These are phyloP conservation scores for Lethocerus indicus DNA, from an alignment of 1,140 invertebrate species.

Conservation along the genomic window DNA sequence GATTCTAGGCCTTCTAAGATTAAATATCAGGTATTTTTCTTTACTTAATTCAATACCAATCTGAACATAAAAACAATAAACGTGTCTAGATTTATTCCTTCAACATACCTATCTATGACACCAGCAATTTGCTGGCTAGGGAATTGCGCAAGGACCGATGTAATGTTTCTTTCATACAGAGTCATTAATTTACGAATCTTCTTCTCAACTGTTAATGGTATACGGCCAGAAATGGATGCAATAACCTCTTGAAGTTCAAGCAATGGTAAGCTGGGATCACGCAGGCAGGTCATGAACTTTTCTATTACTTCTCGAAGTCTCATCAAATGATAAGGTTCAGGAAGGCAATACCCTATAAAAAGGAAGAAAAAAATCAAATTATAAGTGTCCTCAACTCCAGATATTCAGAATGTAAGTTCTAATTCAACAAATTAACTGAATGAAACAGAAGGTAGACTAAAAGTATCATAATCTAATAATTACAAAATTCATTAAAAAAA, in stretches of 20 bases:
- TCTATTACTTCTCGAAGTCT: constrained; percentile 74
- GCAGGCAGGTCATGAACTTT: constrained; percentile 80
- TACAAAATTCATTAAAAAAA: not conserved
- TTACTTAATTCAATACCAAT: no score
- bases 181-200: constrained; percentile 88
- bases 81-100: no score
- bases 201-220: constrained; percentile 83
- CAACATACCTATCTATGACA: constrained; percentile 73
- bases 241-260: constrained; percentile 93
- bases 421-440: not conserved
- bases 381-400: no score
- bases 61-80: no score
- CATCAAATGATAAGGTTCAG: constrained; percentile 80
- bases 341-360: constrained; percentile 68
- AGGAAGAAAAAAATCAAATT: no score
- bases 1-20: no score
- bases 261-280: constrained; percentile 84
- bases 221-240: constrained; percentile 83
- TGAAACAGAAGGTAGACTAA: not conserved
- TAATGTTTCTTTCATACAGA: constrained; percentile 91
- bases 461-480: not conserved
- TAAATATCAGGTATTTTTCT: no score
- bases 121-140: constrained; percentile 95
- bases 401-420: no score
- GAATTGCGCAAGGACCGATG: constrained; percentile 94